A percentile compares a stretch with the other conserved stretches of the same genome.
Evolutionary conservation across 2,113 vertebrate genomes (phyloP).

Genomic region (Neolamprologus sp.): DNA sequence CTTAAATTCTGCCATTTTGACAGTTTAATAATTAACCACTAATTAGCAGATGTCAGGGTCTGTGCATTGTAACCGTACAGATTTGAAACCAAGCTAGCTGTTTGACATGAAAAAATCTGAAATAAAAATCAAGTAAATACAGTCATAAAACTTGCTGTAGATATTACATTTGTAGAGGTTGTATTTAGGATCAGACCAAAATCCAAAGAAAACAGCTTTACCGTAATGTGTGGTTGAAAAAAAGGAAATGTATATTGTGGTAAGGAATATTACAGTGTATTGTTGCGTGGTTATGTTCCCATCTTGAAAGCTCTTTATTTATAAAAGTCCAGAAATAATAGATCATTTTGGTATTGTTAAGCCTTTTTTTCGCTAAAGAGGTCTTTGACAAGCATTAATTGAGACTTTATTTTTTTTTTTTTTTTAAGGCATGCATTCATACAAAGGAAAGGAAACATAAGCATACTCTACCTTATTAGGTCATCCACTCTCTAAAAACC

Average conservation of each 20-base stretch:
- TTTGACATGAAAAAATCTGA: background rate
- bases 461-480: background rate
- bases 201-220: background rate
- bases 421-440: background rate
- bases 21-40: background rate
- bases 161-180: background rate
- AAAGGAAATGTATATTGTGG: accelerated
- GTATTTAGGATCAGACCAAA: accelerated
- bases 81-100: background rate
- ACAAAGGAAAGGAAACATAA: background rate
- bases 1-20: background rate
- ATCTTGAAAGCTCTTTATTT: background rate
- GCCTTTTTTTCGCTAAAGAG: accelerated
- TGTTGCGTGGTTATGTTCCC: accelerated
- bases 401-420: accelerated
- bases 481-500: background rate
- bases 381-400: background rate
- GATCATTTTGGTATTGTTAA: background rate
- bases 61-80: background rate
- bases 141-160: background rate
- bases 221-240: background rate
- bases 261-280: background rate
- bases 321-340: accelerated
- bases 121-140: background rate
- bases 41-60: background rate